A percentile compares a stretch with the other conserved stretches of the same genome.
Evolutionary conservation across 2,888 invertebrate genomes (phyloP).

Genomic region (Eueremaeus valkanovi): DNA sequence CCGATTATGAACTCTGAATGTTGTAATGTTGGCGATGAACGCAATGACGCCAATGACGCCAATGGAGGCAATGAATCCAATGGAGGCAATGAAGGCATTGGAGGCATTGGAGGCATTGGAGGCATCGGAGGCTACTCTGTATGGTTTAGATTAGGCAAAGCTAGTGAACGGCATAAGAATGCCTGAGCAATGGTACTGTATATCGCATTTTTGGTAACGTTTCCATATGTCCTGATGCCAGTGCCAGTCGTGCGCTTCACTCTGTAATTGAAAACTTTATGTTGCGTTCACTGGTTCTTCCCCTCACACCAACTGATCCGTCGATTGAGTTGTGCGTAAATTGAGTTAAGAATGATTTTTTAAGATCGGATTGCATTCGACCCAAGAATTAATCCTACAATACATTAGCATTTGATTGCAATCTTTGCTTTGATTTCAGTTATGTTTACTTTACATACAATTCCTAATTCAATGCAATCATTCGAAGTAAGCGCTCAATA

Average conservation of each 20-base stretch:
- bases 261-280: constrained; percentile 24
- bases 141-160: not conserved
- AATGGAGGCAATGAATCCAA: not conserved
- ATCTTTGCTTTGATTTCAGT: constrained; percentile 7
- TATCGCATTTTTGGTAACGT: constrained; percentile 2
- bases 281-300: not conserved
- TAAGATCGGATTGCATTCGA: constrained; percentile 21
- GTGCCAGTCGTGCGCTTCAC: constrained; percentile 10
- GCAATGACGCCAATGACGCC: not conserved
- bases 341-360: constrained; percentile 28
- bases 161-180: not conserved
- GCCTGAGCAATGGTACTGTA: not conserved
- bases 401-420: constrained; percentile 21
- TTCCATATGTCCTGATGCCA: constrained; percentile 4
- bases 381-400: not conserved
- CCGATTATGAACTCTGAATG: constrained; percentile 27
- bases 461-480: not conserved
- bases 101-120: not conserved
- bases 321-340: constrained; percentile 13
- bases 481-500: not conserved
- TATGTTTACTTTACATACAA: not conserved
- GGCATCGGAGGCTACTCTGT: not conserved
- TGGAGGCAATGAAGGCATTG: not conserved
- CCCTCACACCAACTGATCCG: not conserved
- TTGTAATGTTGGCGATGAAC: not conserved